A percentile compares a stretch with the other conserved stretches of the same genome.
Conservation (phyloP, 2,888 invertebrate species). For the Leucophenga maculata region DNA sequence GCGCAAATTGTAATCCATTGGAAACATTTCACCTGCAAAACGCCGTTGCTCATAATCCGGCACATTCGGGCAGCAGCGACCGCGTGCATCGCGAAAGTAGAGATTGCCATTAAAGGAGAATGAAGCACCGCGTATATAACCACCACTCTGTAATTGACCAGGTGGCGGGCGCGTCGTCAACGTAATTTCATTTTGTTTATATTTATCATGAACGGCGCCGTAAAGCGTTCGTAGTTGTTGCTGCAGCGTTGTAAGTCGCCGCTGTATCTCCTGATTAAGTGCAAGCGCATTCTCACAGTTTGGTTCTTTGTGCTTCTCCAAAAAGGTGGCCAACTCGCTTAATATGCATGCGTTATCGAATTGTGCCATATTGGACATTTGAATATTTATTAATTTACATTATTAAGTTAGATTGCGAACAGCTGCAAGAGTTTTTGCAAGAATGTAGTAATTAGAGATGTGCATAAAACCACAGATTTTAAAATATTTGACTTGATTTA, state of each 20-base stretch:
- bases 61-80: conserved; percentile 76
- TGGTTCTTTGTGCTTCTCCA: conserved; percentile 13
- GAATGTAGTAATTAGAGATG: too few relatives aligned
- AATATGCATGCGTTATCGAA: neutral
- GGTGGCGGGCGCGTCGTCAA: conserved; percentile 33
- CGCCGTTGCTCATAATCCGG: conserved; percentile 75
- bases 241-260: conserved; percentile 42
- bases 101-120: conserved; percentile 72
- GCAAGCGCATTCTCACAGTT: conserved; percentile 53
- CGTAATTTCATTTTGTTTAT: conserved; percentile 53
- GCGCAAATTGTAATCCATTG: conserved; percentile 71
- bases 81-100: conserved; percentile 79
- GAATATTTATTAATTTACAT: too few relatives aligned
- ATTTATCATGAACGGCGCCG: conserved; percentile 47
- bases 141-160: conserved; percentile 70
- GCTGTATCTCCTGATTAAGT: conserved; percentile 61
- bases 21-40: conserved; percentile 68
- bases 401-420: too few relatives aligned
- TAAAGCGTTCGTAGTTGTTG: conserved; percentile 46
- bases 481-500: too few relatives aligned
- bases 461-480: too few relatives aligned
- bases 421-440: too few relatives aligned
- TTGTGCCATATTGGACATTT: neutral
- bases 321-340: too few relatives aligned
- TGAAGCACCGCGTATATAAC: conserved; percentile 67